phyloP scores from a whole-genome alignment of 2,888 invertebrate genomes.

The Tipula lateralis region DNA sequence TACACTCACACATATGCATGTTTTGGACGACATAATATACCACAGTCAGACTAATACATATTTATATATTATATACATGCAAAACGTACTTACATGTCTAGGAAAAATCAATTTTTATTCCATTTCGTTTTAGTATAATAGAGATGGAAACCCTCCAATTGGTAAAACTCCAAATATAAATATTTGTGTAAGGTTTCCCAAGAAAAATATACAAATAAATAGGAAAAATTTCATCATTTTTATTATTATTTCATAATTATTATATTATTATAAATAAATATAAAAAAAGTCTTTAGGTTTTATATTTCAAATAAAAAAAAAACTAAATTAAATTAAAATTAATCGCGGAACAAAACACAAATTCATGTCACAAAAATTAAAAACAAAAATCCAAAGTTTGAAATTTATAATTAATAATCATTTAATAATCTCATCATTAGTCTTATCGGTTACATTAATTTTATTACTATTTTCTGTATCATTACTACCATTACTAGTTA shows the following conservation, averaged over 20 bases:
- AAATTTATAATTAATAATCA: not conserved
- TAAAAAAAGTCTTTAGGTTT: not conserved
- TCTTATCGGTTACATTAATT: constrained; percentile 19
- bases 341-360: not conserved
- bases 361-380: not conserved
- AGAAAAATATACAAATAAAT: not conserved
- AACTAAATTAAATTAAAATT: not conserved
- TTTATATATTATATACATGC: not conserved
- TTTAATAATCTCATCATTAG: constrained; percentile 6
- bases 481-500: not conserved
- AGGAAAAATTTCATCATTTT: not conserved
- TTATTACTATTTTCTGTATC: not conserved
- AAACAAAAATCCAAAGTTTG: not conserved
- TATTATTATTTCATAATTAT: not conserved
- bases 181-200: not conserved
- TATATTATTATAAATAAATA: not conserved
- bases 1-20: not conserved
- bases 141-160: not conserved
- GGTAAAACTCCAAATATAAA: not conserved
- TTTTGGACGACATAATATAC: not conserved
- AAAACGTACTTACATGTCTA: not conserved
- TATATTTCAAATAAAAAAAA: not conserved
- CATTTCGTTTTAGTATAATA: not conserved
- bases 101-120: not conserved
- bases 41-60: not conserved